phyloP scores from a whole-genome alignment of 2,113 vertebrate genomes.

The Oncorhynchus masou region DNA sequence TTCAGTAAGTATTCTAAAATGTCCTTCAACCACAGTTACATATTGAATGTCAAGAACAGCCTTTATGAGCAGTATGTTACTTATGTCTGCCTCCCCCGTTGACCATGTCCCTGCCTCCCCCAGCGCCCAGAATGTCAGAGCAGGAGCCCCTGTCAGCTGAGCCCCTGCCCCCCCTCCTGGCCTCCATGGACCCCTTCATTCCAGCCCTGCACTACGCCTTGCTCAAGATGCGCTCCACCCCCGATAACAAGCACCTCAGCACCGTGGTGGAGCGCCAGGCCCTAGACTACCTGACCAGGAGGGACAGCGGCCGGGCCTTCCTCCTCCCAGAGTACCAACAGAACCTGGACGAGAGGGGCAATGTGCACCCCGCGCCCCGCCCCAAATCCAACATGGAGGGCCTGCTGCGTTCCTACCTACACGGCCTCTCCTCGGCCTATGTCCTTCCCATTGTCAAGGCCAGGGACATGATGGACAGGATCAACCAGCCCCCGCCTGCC shows the following conservation, averaged over 20 bases:
- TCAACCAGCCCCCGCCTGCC: constrained; percentile 54
- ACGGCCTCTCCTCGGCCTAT: constrained; percentile 71
- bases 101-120: constrained; percentile 16
- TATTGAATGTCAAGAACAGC: not conserved
- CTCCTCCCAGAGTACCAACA: constrained; percentile 74
- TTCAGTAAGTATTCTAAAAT: constrained; percentile 64
- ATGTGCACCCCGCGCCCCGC: constrained; percentile 68
- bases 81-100: constrained; percentile 21
- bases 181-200: constrained; percentile 73
- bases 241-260: constrained; percentile 74
- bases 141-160: constrained; percentile 54
- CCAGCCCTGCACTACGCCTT: constrained; percentile 83
- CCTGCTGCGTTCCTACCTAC: constrained; percentile 79
- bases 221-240: constrained; percentile 78
- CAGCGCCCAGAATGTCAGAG: constrained; percentile 23
- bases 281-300: constrained; percentile 80
- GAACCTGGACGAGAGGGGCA: constrained; percentile 79
- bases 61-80: constrained; percentile 17
- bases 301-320: constrained; percentile 77
- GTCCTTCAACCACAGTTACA: not conserved
- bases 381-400: constrained; percentile 76
- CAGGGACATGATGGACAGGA: constrained; percentile 79
- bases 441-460: constrained; percentile 78
- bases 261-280: constrained; percentile 81
- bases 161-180: constrained; percentile 43